These are phyloP conservation scores for Nebria ingens DNA, from an alignment of 1,140 invertebrate genomes.

Conservation along the genomic window DNA sequence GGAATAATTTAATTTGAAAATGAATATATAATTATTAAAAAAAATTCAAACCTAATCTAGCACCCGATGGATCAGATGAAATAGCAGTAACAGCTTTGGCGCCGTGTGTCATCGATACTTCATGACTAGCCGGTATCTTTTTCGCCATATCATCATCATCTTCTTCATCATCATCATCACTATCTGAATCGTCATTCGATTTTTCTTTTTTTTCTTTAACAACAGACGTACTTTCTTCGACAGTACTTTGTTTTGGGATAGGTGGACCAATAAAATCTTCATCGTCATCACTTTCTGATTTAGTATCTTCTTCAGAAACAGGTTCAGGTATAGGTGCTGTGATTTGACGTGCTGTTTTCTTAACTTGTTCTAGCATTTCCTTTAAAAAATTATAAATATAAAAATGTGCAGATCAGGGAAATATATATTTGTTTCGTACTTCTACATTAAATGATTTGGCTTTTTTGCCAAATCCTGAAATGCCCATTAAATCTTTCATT, in stretches of 20 bases:
- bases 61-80: constrained; percentile 84
- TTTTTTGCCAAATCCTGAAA: constrained; percentile 65
- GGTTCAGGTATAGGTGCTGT: constrained; percentile 22
- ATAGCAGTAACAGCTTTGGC: constrained; percentile 77
- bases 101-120: constrained; percentile 78
- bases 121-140: constrained; percentile 67
- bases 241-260: constrained; percentile 31
- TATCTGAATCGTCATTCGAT: constrained; percentile 36
- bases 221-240: constrained; percentile 15
- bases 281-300: constrained; percentile 25
- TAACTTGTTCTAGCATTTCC: constrained; percentile 40
- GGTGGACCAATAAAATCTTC: constrained; percentile 50
- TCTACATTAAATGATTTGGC: constrained; percentile 63
- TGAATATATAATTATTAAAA: constrained; percentile 12
- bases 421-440: constrained; percentile 28
- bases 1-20: too few relatives aligned
- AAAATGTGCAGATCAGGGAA: constrained; percentile 7
- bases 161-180: constrained; percentile 44
- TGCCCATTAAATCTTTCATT: constrained; percentile 61
- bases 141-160: constrained; percentile 40
- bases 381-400: constrained; percentile 15
- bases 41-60: constrained; percentile 47
- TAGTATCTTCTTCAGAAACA: constrained; percentile 24
- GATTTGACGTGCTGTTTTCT: constrained; percentile 35
- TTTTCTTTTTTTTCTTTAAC: constrained; percentile 22